Conservation (phyloP, 53 echinoderm and acorn worm species). For the Pentamera pediparva region DNA sequence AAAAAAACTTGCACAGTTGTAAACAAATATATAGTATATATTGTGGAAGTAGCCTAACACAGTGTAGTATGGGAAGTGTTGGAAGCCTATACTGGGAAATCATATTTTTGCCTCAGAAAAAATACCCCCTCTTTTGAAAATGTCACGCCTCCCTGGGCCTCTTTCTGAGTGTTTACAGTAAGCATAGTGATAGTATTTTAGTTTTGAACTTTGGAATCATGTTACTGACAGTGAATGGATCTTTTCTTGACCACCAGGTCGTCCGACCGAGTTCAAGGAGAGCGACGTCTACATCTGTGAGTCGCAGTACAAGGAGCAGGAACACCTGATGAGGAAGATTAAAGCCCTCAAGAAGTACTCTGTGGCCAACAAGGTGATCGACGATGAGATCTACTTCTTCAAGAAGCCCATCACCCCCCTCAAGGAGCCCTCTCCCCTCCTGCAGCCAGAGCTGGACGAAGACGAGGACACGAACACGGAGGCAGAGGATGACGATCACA, state of each 20-base stretch:
- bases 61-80: no score
- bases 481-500: slow-evolving; percentile 18
- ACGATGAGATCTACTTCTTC: slow-evolving; percentile 98
- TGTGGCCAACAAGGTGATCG: slow-evolving; percentile 92
- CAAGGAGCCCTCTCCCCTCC: slow-evolving; percentile 94
- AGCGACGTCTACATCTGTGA: slow-evolving; percentile 85
- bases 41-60: no score
- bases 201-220: no score
- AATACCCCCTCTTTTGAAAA: no score
- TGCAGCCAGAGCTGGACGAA: slow-evolving; percentile 49
- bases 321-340: slow-evolving; percentile 72
- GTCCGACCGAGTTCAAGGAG: slow-evolving; percentile 84
- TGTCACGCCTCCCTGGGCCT: no score
- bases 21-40: no score
- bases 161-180: no score
- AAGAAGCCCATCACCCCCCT: slow-evolving; percentile 93
- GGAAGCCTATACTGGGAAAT: no score
- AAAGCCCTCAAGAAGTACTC: slow-evolving; percentile 73
- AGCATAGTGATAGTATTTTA: no score
- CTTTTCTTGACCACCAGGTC: slow-evolving; percentile 39
- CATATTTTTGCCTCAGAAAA: no score
- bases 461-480: slow-evolving; percentile 31
- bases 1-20: no score
- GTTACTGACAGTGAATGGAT: no score
- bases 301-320: slow-evolving; percentile 90